Percentiles rank a stretch among this genome's conserved stretches.
Conservation (phyloP, 2,797 vertebrate genomes). For the Phataginus tetradactyla region DNA sequence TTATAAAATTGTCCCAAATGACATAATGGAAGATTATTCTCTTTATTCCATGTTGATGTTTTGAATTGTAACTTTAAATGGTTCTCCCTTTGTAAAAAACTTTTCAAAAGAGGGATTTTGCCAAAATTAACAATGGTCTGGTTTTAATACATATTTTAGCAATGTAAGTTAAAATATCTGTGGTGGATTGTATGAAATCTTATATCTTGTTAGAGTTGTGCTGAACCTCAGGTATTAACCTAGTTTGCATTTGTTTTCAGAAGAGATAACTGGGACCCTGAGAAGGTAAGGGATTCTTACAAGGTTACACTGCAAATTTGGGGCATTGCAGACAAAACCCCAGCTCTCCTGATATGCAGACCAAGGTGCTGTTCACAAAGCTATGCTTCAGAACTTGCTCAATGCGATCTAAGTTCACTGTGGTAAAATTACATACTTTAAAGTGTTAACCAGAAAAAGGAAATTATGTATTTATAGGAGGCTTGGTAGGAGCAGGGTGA, state of each 20-base stretch:
- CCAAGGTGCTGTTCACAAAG: neutral
- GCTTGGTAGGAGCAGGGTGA: fast-evolving
- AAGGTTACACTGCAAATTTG: neutral
- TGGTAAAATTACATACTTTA: neutral
- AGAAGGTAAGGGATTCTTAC: neutral
- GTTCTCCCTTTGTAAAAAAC: neutral
- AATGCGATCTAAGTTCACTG: neutral
- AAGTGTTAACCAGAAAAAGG: neutral
- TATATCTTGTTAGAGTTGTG: neutral
- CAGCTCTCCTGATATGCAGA: no score
- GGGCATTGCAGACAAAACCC: neutral
- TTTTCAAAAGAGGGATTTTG: neutral
- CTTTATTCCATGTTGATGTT: neutral
- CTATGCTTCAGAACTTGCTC: neutral
- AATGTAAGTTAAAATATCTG: neutral
- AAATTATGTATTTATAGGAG: neutral
- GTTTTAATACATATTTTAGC: neutral
- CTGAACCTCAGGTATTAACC: neutral
- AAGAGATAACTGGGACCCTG: neutral
- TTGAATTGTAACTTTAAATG: slow-evolving; percentile 34
- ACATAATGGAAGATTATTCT: neutral
- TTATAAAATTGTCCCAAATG: slow-evolving; percentile 37
- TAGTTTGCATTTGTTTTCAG: neutral
- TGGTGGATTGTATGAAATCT: neutral
- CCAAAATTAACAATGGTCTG: neutral